Conservation (phyloP, 2,888 invertebrate species). For the Linnaemya tessellans region DNA sequence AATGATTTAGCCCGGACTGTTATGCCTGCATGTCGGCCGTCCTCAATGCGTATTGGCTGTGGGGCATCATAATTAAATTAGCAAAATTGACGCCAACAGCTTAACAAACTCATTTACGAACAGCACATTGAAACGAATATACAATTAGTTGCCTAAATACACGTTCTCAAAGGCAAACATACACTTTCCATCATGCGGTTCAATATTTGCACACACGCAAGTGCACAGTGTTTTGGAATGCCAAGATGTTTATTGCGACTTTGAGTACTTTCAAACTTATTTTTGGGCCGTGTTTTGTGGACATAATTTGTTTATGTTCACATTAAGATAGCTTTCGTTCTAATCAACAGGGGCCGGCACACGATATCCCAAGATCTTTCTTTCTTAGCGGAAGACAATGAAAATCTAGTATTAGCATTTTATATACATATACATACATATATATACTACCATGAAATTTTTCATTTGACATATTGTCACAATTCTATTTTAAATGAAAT, state of each 20-base stretch:
- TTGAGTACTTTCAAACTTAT: too few relatives aligned
- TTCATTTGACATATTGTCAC: too few relatives aligned
- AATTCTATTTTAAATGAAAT: too few relatives aligned
- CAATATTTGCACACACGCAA: constrained; percentile 29
- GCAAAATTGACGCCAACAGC: constrained; percentile 72
- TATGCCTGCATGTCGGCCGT: constrained; percentile 33
- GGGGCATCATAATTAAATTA: constrained; percentile 74
- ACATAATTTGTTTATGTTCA: too few relatives aligned
- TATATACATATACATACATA: too few relatives aligned
- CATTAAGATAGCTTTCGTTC: too few relatives aligned
- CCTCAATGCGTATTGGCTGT: constrained; percentile 43
- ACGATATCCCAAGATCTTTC: too few relatives aligned
- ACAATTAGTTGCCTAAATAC: neutral
- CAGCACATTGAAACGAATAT: constrained; percentile 25
- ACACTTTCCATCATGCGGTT: neutral
- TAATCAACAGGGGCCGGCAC: too few relatives aligned
- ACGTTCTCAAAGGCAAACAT: neutral
- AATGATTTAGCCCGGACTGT: constrained; percentile 34
- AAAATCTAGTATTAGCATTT: too few relatives aligned
- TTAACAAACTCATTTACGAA: constrained; percentile 62
- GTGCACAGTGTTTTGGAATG: constrained; percentile 20
- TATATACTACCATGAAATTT: too few relatives aligned
- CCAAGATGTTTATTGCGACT: neutral
- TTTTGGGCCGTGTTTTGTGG: too few relatives aligned
- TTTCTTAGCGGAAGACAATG: too few relatives aligned